A percentile compares a stretch with the other conserved stretches of the same genome.
Conservation (phyloP, 2,888 invertebrate species). For the Macroteleia sp. region DNA sequence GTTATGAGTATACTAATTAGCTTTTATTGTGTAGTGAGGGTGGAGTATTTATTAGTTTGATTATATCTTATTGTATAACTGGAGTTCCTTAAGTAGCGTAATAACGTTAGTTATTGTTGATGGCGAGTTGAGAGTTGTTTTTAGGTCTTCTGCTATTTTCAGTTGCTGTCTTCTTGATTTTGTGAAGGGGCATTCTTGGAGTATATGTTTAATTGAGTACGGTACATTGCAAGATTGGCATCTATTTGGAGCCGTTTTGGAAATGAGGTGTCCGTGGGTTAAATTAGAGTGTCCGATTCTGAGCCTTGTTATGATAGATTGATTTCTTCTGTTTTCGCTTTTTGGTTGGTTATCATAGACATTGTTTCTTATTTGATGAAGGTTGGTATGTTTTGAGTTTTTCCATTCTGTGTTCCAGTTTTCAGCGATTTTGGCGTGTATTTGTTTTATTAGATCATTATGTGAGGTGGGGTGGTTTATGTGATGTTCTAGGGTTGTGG, state of each 20-base stretch:
- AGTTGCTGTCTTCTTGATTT: background rate
- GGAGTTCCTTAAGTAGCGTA: background rate
- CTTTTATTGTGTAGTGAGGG: too few relatives aligned
- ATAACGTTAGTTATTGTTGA: background rate
- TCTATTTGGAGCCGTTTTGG: background rate
- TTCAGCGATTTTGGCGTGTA: background rate
- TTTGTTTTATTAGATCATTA: background rate
- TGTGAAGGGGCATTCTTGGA: background rate
- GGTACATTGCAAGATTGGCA: conserved; percentile 1
- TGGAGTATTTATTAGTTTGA: too few relatives aligned
- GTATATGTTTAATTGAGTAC: background rate
- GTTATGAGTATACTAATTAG: too few relatives aligned
- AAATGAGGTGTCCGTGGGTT: conserved; percentile 7
- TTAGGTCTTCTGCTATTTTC: background rate
- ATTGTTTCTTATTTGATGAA: background rate
- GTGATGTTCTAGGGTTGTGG: background rate
- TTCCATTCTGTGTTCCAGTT: conserved; percentile 18
- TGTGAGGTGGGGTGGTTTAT: background rate
- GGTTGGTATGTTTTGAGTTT: background rate
- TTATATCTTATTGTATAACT: background rate
- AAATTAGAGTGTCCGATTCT: conserved; percentile 14
- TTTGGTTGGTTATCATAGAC: too few relatives aligned
- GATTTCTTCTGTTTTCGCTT: background rate
- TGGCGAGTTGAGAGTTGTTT: background rate
- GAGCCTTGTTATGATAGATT: background rate